Percentiles rank a stretch among this genome's conserved stretches.
phyloP scores from a whole-genome alignment of 2,113 vertebrate species.

The Gallinago jamesoni region DNA sequence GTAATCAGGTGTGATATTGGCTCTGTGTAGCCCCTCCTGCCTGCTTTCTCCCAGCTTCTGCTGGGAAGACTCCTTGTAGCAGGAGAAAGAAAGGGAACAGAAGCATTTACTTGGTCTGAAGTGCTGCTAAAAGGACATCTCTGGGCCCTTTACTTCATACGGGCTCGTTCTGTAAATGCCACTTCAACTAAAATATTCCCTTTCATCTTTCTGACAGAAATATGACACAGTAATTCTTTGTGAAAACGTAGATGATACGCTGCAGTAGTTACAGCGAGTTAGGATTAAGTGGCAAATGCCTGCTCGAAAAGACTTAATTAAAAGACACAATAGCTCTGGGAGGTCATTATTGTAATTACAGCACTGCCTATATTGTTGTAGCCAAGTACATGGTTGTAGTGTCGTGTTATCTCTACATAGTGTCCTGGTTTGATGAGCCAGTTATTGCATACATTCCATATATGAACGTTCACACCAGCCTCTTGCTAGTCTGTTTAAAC shows the following conservation, averaged over 20 bases:
- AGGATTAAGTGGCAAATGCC: conserved; percentile 80
- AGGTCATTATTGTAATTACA: conserved; percentile 80
- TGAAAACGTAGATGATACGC: conserved; percentile 76
- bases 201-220: conserved; percentile 81
- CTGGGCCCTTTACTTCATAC: conserved; percentile 44
- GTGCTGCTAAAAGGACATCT: conserved; percentile 56
- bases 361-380: conserved; percentile 69
- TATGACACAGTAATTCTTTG: conserved; percentile 78
- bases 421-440: conserved; percentile 41
- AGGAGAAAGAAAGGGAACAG: conserved; percentile 24
- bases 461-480: background rate
- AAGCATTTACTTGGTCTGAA: conserved; percentile 67
- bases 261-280: conserved; percentile 73
- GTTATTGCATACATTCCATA: background rate
- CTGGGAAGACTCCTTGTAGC: conserved; percentile 16
- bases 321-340: conserved; percentile 80
- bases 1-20: conserved; percentile 57
- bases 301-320: conserved; percentile 81
- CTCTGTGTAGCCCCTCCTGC: conserved; percentile 12
- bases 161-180: conserved; percentile 72
- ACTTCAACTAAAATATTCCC: conserved; percentile 78
- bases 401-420: conserved; percentile 40
- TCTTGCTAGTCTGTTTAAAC: background rate
- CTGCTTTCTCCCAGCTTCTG: conserved; percentile 20
- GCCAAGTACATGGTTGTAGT: conserved; percentile 55